Evolutionary conservation across 92 coral and sea anemone genomes (phyloP), one percentile per base, ranked within the genome.

Genomic region (Phenganax stokvisi): DNA sequence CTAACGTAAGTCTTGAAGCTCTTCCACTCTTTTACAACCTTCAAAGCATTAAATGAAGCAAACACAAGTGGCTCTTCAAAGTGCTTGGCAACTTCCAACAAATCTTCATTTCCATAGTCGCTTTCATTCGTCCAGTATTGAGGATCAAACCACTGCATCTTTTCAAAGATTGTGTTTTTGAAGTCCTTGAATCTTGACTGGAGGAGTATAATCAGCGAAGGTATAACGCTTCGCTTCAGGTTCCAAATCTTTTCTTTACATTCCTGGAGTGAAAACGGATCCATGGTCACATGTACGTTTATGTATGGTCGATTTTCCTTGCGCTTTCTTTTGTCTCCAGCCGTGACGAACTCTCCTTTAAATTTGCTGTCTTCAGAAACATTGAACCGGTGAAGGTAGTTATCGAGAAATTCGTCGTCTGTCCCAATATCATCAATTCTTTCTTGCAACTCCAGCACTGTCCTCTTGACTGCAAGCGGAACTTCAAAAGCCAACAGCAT

Each of bases 401-500:
- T 59, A 59, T 59, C 65, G 25, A 59, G 25, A 59, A 59, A 59
- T 20, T 20, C 65, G 7, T 20, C 25, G 7, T 13, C 65, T 59
- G n/a, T 20, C 25, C 65, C 65, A 59, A 59, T 59, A 13, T 59
- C 65, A 59, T 59, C 65, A 7, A 59, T 20, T 59, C 65, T 13
- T 59, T 59, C n/a, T 59, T 59, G n/a, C 25, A 59, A 20, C 25
- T 59, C 65, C 16, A 59, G 65, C 25, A 59, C 65, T 7, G 65
- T 59, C 65, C 65, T 59, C 25, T 59, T 59, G n/a, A 59, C 65
- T 59, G 65, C 65, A 59, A 59, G 65, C 65, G 25, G 25, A 59
- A 59, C 65, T 59, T 59, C 65, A 59, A 59, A 59, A 59, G 65
- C n/a, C 65, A 59, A 59, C 65, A 59, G 25, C 65, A 59, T 59